Percentiles rank a stretch among this genome's conserved stretches.
phyloP scores from a whole-genome alignment of 2,888 invertebrate species.

The Heliconius ismenius region DNA sequence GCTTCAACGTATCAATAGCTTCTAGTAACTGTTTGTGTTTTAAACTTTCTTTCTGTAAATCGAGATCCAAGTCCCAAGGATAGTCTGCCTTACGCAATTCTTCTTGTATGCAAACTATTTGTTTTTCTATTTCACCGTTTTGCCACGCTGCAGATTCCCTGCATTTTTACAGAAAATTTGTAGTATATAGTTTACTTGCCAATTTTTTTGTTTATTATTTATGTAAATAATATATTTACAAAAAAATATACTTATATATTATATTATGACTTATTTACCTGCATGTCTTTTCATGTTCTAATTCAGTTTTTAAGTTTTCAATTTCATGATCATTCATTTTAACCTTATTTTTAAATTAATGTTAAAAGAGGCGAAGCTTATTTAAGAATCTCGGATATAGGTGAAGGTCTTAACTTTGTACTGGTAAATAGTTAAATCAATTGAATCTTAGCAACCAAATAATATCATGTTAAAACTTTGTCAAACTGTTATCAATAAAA shows the following conservation, averaged over 20 bases:
- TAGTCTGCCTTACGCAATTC: conserved; percentile 71
- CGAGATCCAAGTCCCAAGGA: conserved; percentile 70
- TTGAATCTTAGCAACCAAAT: conserved; percentile 46
- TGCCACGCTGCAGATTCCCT: conserved; percentile 78
- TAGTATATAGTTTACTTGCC: background rate
- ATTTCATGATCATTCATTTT: conserved; percentile 75
- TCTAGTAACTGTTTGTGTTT: conserved; percentile 70
- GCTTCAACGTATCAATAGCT: conserved; percentile 65
- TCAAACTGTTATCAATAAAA: background rate
- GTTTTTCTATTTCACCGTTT: conserved; percentile 74
- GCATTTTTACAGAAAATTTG: background rate
- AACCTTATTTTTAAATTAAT: background rate
- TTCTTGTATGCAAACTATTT: conserved; percentile 71
- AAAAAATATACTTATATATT: background rate
- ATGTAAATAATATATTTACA: background rate
- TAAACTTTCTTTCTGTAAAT: conserved; percentile 65
- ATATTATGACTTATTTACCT: conserved; percentile 56
- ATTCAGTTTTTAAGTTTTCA: conserved; percentile 71
- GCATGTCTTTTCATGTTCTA: conserved; percentile 75
- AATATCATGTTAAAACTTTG: background rate
- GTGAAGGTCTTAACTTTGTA: conserved; percentile 10
- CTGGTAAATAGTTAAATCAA: conserved; percentile 42
- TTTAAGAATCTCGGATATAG: background rate
- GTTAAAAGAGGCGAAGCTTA: background rate
- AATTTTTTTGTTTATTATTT: background rate